Conservation (phyloP, 1,140 invertebrate genomes). For the Cylas formicarius region DNA sequence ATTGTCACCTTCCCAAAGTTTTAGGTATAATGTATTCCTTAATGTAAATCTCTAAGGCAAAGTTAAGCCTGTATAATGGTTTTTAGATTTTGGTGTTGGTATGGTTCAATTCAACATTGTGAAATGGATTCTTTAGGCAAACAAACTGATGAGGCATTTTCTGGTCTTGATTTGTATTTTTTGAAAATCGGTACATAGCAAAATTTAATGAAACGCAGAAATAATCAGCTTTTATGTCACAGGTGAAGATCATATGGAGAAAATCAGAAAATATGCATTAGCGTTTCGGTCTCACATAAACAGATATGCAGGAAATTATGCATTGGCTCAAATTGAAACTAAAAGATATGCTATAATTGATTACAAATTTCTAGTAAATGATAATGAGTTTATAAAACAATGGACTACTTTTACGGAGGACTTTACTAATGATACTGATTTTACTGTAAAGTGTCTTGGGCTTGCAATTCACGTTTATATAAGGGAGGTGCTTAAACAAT, state of each 20-base stretch:
- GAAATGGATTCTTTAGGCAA: too few species aligned
- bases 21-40: too few species aligned
- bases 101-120: too few species aligned
- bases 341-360: conserved; percentile 57
- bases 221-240: conserved; percentile 25
- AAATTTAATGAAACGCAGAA: neutral
- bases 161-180: conserved; percentile 6
- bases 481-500: conserved; percentile 25
- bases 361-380: conserved; percentile 52
- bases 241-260: conserved; percentile 47
- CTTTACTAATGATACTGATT: conserved; percentile 56
- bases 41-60: too few species aligned
- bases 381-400: conserved; percentile 49
- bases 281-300: conserved; percentile 50
- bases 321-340: conserved; percentile 54
- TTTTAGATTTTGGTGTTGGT: too few species aligned
- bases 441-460: conserved; percentile 58
- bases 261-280: conserved; percentile 46
- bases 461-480: conserved; percentile 65
- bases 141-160: too few species aligned
- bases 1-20: too few species aligned
- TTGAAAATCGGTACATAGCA: neutral
- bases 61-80: too few species aligned
- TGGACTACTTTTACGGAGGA: conserved; percentile 60
- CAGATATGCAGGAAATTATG: conserved; percentile 46